A percentile compares a stretch with the other conserved stretches of the same genome.
phyloP scores from a whole-genome alignment of 2,888 invertebrate species.

The Opisthograptis luteolata region DNA sequence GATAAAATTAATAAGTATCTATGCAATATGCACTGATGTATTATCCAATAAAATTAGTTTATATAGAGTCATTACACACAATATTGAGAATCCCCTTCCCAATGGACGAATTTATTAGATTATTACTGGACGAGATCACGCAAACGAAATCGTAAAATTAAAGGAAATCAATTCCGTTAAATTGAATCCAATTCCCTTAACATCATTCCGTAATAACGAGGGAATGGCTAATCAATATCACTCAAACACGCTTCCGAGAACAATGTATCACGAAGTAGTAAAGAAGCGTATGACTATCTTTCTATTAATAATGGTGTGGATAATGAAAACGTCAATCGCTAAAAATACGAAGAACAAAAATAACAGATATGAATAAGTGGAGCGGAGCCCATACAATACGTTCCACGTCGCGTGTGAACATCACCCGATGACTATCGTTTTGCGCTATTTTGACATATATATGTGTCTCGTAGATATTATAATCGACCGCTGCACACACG shows the following conservation, averaged over 20 bases:
- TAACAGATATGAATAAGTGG: constrained; percentile 58
- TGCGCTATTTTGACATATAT: constrained; percentile 71
- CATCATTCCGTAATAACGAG: constrained; percentile 52
- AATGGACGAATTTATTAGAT: constrained; percentile 78
- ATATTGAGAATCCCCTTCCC: constrained; percentile 62
- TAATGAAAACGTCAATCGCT: constrained; percentile 58
- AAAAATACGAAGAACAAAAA: constrained; percentile 56
- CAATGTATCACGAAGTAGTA: constrained; percentile 21
- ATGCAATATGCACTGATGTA: constrained; percentile 41
- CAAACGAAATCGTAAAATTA: constrained; percentile 83
- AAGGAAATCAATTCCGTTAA: constrained; percentile 76
- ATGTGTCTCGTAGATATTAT: constrained; percentile 66
- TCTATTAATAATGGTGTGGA: constrained; percentile 36
- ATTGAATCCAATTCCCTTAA: constrained; percentile 76
- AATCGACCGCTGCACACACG: constrained; percentile 68
- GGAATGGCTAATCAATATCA: constrained; percentile 33
- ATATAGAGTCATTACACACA: constrained; percentile 66
- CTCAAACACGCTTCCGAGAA: constrained; percentile 28
- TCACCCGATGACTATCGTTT: constrained; percentile 70
- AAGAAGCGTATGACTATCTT: constrained; percentile 17
- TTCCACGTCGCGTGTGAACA: constrained; percentile 69
- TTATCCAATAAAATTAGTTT: constrained; percentile 65
- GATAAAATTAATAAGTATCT: too few species aligned
- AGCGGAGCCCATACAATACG: constrained; percentile 60
- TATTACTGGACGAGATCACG: constrained; percentile 81